Evolutionary conservation across 2,888 invertebrate species (phyloP).

Genomic region (Eupithecia insigniata): DNA sequence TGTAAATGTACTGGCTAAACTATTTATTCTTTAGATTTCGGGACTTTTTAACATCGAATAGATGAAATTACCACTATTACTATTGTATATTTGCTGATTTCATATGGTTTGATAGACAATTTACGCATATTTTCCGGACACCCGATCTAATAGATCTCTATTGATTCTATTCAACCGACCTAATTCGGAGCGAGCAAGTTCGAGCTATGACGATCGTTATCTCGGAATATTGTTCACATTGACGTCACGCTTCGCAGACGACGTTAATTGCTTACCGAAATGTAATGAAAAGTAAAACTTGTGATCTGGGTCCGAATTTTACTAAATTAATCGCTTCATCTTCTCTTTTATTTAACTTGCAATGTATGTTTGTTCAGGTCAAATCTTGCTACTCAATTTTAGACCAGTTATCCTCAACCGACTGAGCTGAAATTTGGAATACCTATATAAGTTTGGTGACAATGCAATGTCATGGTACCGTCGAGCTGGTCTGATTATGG

Average conservation of each 20-base stretch:
- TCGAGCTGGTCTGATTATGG: too few species aligned
- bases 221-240: conserved; percentile 2
- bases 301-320: too few species aligned
- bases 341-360: too few species aligned
- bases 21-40: background rate
- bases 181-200: conserved; percentile 6
- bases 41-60: background rate
- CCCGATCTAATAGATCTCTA: conserved; percentile 5
- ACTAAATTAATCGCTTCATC: too few species aligned
- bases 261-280: conserved; percentile 6
- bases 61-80: too few species aligned
- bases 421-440: too few species aligned
- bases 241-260: conserved; percentile 5
- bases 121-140: background rate
- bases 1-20: too few species aligned
- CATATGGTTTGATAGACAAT: background rate
- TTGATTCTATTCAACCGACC: conserved; percentile 4
- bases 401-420: too few species aligned
- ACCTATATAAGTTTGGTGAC: too few species aligned
- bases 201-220: background rate
- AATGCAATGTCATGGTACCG: too few species aligned
- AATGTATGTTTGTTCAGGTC: too few species aligned
- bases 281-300: background rate
- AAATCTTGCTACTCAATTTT: too few species aligned
- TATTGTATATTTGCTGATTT: background rate